Conservation (phyloP, 2,888 invertebrate genomes). For the Meghimatium bilineatum region DNA sequence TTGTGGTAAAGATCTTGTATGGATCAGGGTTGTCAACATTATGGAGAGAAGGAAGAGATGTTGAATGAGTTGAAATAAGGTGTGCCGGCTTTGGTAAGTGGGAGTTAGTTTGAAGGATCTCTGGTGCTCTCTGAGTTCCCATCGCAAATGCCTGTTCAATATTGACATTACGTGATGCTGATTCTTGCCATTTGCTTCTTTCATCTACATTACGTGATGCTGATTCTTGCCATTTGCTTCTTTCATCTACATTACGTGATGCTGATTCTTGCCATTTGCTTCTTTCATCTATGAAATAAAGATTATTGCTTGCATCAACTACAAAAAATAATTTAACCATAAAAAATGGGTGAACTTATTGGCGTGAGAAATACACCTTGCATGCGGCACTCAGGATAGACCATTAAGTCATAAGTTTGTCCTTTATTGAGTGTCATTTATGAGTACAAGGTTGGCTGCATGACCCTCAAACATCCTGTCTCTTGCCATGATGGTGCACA, state of each 20-base stretch:
- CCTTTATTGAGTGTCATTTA: too few relatives aligned
- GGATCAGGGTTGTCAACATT: not conserved
- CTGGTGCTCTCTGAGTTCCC: not conserved
- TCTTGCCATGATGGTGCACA: too few relatives aligned
- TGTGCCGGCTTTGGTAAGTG: not conserved
- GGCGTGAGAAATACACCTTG: not conserved
- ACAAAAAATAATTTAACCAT: not conserved
- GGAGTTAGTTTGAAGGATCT: not conserved
- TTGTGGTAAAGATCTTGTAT: not conserved
- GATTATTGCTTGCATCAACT: not conserved
- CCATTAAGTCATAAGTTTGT: too few relatives aligned
- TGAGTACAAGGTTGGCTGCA: too few relatives aligned
- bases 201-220: not conserved
- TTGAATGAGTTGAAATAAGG: not conserved
- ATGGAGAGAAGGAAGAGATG: conserved; percentile 2
- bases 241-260: not conserved
- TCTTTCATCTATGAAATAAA: not conserved
- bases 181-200: not conserved
- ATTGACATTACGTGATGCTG: not conserved
- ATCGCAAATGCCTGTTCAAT: not conserved
- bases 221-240: not conserved
- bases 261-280: not conserved
- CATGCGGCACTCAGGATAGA: too few relatives aligned
- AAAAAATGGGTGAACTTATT: not conserved
- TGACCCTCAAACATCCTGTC: too few relatives aligned